These are phyloP conservation scores for Hyles lineata DNA, from an alignment of 2,888 invertebrate genomes.

Conservation along the genomic window DNA sequence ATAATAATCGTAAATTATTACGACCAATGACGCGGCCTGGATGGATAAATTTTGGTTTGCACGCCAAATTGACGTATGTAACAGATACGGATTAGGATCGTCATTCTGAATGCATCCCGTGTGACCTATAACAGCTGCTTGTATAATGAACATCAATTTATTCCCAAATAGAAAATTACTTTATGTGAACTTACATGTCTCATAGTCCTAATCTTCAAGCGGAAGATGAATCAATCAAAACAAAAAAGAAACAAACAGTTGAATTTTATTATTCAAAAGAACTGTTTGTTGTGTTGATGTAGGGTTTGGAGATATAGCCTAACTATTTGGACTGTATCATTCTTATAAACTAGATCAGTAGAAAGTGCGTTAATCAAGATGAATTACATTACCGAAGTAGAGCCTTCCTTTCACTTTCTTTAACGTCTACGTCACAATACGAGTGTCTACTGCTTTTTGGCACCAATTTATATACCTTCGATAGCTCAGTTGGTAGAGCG, in stretches of 20 bases:
- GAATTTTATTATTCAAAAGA: too few relatives aligned
- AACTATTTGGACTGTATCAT: too few relatives aligned
- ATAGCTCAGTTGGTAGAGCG: slow-evolving; percentile 86
- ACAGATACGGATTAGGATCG: slow-evolving; percentile 3
- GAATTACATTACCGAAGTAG: neutral
- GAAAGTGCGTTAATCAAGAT: slow-evolving; percentile 5
- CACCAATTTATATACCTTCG: slow-evolving; percentile 62
- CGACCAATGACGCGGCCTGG: neutral
- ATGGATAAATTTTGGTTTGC: neutral
- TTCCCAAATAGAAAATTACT: neutral
- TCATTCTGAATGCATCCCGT: neutral
- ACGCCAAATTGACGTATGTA: neutral
- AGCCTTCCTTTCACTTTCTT: slow-evolving; percentile 10
- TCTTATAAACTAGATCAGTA: neutral
- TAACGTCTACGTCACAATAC: neutral
- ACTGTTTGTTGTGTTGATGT: too few relatives aligned
- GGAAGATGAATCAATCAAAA: too few relatives aligned
- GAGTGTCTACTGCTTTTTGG: neutral
- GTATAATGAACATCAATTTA: too few relatives aligned
- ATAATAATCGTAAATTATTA: slow-evolving; percentile 29
- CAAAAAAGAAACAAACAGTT: too few relatives aligned
- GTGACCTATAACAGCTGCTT: neutral
- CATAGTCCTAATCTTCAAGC: too few relatives aligned
- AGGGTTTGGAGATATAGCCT: too few relatives aligned
- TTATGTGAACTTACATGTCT: neutral